A percentile compares a stretch with the other conserved stretches of the same genome.
These are phyloP conservation scores for Pseudopipra pipra DNA, from an alignment of 2,113 vertebrate genomes.

Conservation along the genomic window DNA sequence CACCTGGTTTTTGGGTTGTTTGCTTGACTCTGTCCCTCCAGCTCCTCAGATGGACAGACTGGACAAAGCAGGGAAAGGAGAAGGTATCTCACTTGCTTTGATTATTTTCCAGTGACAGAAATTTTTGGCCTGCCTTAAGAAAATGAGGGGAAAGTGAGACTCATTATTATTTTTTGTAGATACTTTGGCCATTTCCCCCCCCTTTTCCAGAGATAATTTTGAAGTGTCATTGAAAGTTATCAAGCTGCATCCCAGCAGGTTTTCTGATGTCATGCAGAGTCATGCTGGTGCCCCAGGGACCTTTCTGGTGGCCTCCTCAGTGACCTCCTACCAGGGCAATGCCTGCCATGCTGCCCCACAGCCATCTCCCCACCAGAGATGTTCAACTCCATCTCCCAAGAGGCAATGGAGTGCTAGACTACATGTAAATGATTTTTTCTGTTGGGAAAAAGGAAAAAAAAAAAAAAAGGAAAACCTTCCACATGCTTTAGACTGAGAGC, in stretches of 20 bases:
- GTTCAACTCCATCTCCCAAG: background rate
- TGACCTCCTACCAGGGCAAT: background rate
- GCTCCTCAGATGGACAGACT: background rate
- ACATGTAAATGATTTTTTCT: background rate
- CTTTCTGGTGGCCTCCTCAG: background rate
- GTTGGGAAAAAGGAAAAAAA: background rate
- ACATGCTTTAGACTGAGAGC: background rate
- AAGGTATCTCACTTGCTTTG: background rate
- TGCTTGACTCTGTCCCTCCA: background rate
- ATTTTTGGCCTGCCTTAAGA: background rate
- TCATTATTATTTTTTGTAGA: background rate
- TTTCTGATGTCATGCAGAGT: background rate
- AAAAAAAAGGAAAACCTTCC: background rate
- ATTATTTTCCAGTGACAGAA: background rate
- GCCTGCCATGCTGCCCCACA: accelerated
- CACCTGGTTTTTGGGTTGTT: background rate
- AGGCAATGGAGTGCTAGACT: background rate
- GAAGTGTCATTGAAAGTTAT: background rate
- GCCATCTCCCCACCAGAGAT: background rate
- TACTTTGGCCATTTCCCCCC: background rate
- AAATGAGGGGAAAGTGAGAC: background rate
- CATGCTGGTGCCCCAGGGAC: background rate
- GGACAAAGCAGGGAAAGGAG: background rate
- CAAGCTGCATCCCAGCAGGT: background rate
- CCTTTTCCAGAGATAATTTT: background rate